Conservation (phyloP, 2,113 vertebrate species). For the Gobius niger region DNA sequence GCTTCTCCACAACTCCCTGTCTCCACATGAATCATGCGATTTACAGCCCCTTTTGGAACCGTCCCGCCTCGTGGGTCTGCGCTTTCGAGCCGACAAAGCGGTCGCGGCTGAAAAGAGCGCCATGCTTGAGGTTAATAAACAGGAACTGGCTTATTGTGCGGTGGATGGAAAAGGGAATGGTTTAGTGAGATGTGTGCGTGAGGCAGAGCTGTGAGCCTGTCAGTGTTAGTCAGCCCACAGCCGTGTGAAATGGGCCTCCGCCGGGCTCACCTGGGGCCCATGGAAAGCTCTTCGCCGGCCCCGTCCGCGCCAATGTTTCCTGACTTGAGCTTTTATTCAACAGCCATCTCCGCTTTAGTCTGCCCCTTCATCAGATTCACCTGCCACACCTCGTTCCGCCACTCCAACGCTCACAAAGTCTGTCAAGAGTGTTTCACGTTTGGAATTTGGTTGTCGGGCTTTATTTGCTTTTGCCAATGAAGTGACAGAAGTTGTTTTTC, state of each 20-base stretch:
- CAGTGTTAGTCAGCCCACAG: slow-evolving; percentile 56
- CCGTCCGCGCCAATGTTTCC: slow-evolving; percentile 30
- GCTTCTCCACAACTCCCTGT: not conserved
- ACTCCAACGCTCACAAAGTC: slow-evolving; percentile 15
- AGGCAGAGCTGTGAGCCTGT: slow-evolving; percentile 49
- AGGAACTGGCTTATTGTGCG: slow-evolving; percentile 48
- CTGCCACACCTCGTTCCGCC: slow-evolving; percentile 25
- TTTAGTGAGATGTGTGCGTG: slow-evolving; percentile 35
- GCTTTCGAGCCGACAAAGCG: slow-evolving; percentile 32
- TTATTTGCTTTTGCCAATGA: slow-evolving; percentile 41
- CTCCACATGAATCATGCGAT: slow-evolving; percentile 14
- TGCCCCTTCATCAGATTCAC: slow-evolving; percentile 27
- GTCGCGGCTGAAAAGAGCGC: slow-evolving; percentile 34
- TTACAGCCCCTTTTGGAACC: slow-evolving; percentile 16
- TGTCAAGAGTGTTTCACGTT: slow-evolving; percentile 40
- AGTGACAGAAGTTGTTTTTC: slow-evolving; percentile 16
- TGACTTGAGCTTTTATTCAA: slow-evolving; percentile 21
- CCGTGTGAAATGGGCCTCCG: slow-evolving; percentile 59
- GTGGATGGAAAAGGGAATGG: slow-evolving; percentile 69
- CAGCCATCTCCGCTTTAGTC: not conserved
- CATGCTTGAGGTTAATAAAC: slow-evolving; percentile 68
- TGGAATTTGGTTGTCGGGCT: slow-evolving; percentile 35
- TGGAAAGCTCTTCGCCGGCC: slow-evolving; percentile 24
- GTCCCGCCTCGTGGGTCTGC: slow-evolving; percentile 15
- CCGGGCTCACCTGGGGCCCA: slow-evolving; percentile 45